Evolutionary conservation across 2,113 vertebrate species (phyloP).

Genomic region (Periophthalmodon schlosseri): DNA sequence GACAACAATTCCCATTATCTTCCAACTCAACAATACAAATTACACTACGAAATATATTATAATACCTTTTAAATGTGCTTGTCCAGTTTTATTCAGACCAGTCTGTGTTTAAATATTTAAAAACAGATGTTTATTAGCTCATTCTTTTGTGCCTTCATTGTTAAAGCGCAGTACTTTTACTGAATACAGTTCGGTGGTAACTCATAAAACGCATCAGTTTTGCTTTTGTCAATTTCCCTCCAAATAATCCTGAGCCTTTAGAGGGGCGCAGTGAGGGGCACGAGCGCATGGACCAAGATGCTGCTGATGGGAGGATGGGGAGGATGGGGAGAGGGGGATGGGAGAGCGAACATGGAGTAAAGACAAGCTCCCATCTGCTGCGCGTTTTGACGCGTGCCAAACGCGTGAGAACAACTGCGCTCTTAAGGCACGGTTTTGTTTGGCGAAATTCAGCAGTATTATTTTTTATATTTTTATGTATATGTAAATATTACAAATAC

Average conservation of each 20-base stretch:
- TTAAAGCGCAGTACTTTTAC: background rate
- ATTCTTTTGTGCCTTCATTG: background rate
- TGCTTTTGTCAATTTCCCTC: background rate
- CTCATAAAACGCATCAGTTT: background rate
- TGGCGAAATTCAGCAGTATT: background rate
- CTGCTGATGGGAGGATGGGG: slow-evolving; percentile 20
- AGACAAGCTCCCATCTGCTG: slow-evolving; percentile 59
- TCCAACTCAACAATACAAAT: background rate
- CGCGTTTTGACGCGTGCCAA: slow-evolving; percentile 76
- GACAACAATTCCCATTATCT: background rate
- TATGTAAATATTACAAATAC: background rate
- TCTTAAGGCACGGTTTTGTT: background rate
- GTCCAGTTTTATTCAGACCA: background rate
- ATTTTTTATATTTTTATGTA: background rate
- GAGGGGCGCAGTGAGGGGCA: slow-evolving; percentile 19
- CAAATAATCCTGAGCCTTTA: background rate
- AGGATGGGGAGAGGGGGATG: slow-evolving; percentile 4
- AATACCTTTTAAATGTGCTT: background rate
- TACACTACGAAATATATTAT: background rate
- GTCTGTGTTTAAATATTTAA: background rate
- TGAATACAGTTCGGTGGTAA: background rate
- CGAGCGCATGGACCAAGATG: slow-evolving; percentile 25
- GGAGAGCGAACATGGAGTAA: background rate
- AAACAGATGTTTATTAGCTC: background rate
- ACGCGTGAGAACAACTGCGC: slow-evolving; percentile 67